Evolutionary conservation across 2,888 invertebrate species (phyloP).

Genomic region (Prosapia bicincta): DNA sequence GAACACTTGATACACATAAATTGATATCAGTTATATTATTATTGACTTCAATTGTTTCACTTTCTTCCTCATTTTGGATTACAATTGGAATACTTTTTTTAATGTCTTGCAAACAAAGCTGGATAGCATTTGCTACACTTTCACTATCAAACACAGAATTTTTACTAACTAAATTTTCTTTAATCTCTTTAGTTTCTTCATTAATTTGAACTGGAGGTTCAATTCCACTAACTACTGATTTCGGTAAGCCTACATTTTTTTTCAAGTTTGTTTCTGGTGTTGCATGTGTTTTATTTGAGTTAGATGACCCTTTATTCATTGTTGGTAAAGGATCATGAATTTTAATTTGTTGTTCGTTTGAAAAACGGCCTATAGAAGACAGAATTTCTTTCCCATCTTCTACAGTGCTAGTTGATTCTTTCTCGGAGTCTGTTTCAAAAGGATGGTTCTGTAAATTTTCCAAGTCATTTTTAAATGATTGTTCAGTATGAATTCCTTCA

Average conservation of each 20-base stretch:
- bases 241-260: too few relatives aligned
- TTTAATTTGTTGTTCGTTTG: background rate
- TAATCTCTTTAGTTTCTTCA: background rate
- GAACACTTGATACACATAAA: slow-evolving; percentile 36
- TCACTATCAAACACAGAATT: slow-evolving; percentile 7
- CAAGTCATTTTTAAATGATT: too few relatives aligned
- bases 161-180: background rate
- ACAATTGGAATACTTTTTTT: slow-evolving; percentile 10
- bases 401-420: background rate
- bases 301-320: background rate
- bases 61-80: slow-evolving; percentile 37
- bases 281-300: background rate
- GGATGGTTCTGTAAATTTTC: background rate
- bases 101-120: background rate
- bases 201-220: background rate
- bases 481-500: too few relatives aligned
- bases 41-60: slow-evolving; percentile 40
- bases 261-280: background rate
- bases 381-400: background rate
- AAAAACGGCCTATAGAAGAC: background rate
- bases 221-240: background rate
- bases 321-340: background rate
- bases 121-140: background rate
- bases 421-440: background rate
- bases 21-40: background rate